Evolutionary conservation across 2,888 invertebrate genomes (phyloP).

Genomic region (Drosophila recens): DNA sequence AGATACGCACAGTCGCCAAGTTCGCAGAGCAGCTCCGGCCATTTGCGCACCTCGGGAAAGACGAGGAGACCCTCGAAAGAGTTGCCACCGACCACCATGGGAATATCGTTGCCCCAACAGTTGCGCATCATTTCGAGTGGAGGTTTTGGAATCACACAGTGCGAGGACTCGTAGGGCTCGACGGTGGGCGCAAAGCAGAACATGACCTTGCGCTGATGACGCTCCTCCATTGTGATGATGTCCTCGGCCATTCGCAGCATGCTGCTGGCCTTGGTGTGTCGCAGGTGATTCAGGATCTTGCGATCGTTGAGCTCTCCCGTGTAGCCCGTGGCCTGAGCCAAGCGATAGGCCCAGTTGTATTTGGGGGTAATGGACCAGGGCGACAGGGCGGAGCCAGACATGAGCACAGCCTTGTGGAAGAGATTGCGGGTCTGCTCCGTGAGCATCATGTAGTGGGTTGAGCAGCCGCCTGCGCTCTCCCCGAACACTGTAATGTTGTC

Average conservation of each 20-base stretch:
- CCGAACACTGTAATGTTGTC: slow-evolving; percentile 86
- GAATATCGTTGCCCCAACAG: slow-evolving; percentile 84
- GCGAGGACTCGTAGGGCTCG: slow-evolving; percentile 81
- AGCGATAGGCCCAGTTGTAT: slow-evolving; percentile 77
- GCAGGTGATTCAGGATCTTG: slow-evolving; percentile 83
- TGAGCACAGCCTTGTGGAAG: slow-evolving; percentile 84
- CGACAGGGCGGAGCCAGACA: slow-evolving; percentile 82
- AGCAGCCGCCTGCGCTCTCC: slow-evolving; percentile 86
- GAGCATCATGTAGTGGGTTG: slow-evolving; percentile 86
- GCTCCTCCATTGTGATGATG: slow-evolving; percentile 82
- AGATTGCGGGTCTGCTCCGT: slow-evolving; percentile 85
- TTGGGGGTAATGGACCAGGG: slow-evolving; percentile 83
- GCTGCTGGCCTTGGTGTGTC: slow-evolving; percentile 77
- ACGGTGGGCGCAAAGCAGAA: slow-evolving; percentile 83
- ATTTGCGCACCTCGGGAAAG: slow-evolving; percentile 82
- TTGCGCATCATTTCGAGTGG: slow-evolving; percentile 83
- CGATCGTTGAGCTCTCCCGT: slow-evolving; percentile 81
- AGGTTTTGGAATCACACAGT: slow-evolving; percentile 81
- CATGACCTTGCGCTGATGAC: slow-evolving; percentile 76
- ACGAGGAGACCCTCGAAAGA: slow-evolving; percentile 84
- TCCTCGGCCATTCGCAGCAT: slow-evolving; percentile 83
- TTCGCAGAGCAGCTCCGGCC: slow-evolving; percentile 77
- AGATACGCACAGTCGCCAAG: slow-evolving; percentile 82
- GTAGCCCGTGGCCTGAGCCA: slow-evolving; percentile 84
- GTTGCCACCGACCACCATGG: slow-evolving; percentile 84